Conservation (phyloP, 2,888 invertebrate species). For the Ditula angustiorana region DNA sequence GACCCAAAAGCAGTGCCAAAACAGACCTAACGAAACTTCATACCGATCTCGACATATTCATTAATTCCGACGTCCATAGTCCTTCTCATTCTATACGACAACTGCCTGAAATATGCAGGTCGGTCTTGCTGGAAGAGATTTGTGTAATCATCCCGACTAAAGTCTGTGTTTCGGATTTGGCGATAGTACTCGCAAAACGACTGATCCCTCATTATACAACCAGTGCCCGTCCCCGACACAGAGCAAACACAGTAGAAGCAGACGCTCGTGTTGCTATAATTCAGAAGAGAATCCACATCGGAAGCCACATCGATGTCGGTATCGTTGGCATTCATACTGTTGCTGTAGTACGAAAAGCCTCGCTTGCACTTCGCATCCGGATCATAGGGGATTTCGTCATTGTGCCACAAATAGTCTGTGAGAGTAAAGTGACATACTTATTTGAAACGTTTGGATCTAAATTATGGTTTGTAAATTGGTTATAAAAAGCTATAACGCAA, state of each 20-base stretch:
- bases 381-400: constrained; percentile 73
- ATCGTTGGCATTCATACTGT: constrained; percentile 60
- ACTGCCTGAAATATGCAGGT: constrained; percentile 65
- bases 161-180: constrained; percentile 46
- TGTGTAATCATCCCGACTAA: constrained; percentile 57
- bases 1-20: constrained; percentile 43
- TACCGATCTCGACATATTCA: constrained; percentile 67
- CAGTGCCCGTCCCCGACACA: constrained; percentile 49
- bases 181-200: constrained; percentile 70
- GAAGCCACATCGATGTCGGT: constrained; percentile 60
- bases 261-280: constrained; percentile 53
- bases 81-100: constrained; percentile 69
- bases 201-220: constrained; percentile 60
- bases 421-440: constrained; percentile 3
- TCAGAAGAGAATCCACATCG: constrained; percentile 60
- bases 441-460: background rate
- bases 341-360: constrained; percentile 70
- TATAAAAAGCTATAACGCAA: no score
- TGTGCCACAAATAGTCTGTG: constrained; percentile 76
- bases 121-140: constrained; percentile 62
- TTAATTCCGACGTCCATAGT: constrained; percentile 70
- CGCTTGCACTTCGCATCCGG: constrained; percentile 62
- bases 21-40: constrained; percentile 42
- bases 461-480: no score
- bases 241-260: constrained; percentile 73